These are phyloP conservation scores for Calephelis nemesis DNA, from an alignment of 1,140 invertebrate genomes.

Conservation along the genomic window DNA sequence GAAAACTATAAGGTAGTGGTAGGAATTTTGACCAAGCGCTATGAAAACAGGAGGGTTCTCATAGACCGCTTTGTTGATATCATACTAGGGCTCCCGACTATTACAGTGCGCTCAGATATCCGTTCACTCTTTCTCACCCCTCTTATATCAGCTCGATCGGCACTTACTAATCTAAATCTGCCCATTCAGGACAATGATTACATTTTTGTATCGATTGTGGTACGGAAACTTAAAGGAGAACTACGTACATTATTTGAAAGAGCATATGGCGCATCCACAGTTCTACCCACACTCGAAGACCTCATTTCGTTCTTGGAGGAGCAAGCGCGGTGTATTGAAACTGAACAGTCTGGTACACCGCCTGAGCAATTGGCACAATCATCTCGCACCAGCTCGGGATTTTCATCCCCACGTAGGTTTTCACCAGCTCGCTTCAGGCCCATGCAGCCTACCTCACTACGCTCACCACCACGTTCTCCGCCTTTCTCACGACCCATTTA, in stretches of 20 bases:
- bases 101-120: background rate
- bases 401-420: background rate
- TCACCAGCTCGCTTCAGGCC: background rate
- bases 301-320: constrained; percentile 24
- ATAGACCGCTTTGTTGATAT: constrained; percentile 26
- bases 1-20: background rate
- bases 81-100: constrained; percentile 18
- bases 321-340: constrained; percentile 20
- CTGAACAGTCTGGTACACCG: constrained; percentile 7
- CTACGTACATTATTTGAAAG: constrained; percentile 24
- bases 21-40: background rate
- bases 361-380: background rate
- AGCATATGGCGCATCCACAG: background rate
- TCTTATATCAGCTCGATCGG: constrained; percentile 11
- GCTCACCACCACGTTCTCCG: background rate
- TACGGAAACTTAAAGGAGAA: constrained; percentile 28
- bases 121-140: background rate
- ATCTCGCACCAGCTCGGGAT: background rate
- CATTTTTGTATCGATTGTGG: constrained; percentile 26
- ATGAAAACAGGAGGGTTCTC: background rate
- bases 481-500: background rate
- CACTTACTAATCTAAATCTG: constrained; percentile 15
- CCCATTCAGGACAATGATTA: constrained; percentile 24
- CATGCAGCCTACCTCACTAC: background rate
- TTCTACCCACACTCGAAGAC: constrained; percentile 22